These are phyloP conservation scores for roundworm (Caenorhabditis elegans) DNA, from an alignment of 1,140 invertebrate species.

Conservation along the genomic window WBcel235 BX284605.5:13934001-13934500, in stretches of 20 bases:
- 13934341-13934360: conserved; percentile 57
- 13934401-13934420: too few species aligned
- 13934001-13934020: background rate
- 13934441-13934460: too few species aligned
- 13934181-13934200: conserved; percentile 60
- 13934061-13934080: conserved; percentile 53
- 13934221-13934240: conserved; percentile 45
- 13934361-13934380: background rate
- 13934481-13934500: too few species aligned
- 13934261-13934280: conserved; percentile 65
- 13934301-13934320: conserved; percentile 60
- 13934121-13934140: conserved; percentile 58
- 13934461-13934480: too few species aligned
- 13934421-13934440: too few species aligned
- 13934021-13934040: background rate
- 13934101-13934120: conserved; percentile 58
- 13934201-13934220: conserved; percentile 58
- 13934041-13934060: background rate
- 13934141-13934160: conserved; percentile 62
- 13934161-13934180: conserved; percentile 62
- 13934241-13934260: background rate
- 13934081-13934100: conserved; percentile 50
- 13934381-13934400: too few species aligned
- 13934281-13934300: conserved; percentile 66
- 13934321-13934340: conserved; percentile 62